A percentile compares a stretch with the other conserved stretches of the same genome.
These are phyloP conservation scores for Danionella dracula DNA, from an alignment of 2,797 vertebrate genomes.

Conservation along the genomic window DNA sequence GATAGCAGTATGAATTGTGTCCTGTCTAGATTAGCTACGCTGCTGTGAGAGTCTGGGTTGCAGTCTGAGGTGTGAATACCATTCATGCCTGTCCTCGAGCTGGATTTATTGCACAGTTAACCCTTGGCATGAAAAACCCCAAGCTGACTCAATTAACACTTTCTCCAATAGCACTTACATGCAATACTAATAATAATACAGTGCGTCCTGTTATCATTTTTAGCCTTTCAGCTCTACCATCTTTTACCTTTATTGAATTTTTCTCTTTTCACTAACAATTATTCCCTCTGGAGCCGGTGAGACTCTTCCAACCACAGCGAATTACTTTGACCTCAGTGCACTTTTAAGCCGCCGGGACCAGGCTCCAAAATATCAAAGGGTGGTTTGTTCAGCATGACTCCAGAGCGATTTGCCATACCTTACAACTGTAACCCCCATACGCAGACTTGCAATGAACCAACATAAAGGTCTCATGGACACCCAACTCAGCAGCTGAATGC, in stretches of 20 bases:
- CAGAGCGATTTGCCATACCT: slow-evolving; percentile 24
- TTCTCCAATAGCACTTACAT: slow-evolving; percentile 19
- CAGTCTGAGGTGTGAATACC: slow-evolving; percentile 67
- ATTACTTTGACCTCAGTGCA: slow-evolving; percentile 54
- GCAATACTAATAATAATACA: too few relatives aligned
- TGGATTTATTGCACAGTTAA: slow-evolving; percentile 72
- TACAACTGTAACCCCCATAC: slow-evolving; percentile 11
- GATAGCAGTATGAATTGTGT: slow-evolving; percentile 48
- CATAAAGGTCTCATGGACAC: background rate
- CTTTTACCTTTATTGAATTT: background rate
- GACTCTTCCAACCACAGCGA: slow-evolving; percentile 38
- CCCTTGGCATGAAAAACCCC: slow-evolving; percentile 52
- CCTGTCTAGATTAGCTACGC: slow-evolving; percentile 29
- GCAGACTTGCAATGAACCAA: slow-evolving; percentile 5
- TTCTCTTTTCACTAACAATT: background rate
- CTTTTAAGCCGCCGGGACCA: slow-evolving; percentile 39
- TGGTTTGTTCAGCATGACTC: slow-evolving; percentile 21
- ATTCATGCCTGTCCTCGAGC: slow-evolving; percentile 63
- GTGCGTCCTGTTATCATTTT: background rate
- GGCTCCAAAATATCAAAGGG: slow-evolving; percentile 15
- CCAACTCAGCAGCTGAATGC: background rate
- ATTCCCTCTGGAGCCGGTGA: slow-evolving; percentile 10
- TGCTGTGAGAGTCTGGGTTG: background rate
- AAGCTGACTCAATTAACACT: slow-evolving; percentile 54
- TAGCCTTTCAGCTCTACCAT: background rate